Evolutionary conservation across 2,113 vertebrate genomes (phyloP).

Genomic region (Aspidoscelis tigris): DNA sequence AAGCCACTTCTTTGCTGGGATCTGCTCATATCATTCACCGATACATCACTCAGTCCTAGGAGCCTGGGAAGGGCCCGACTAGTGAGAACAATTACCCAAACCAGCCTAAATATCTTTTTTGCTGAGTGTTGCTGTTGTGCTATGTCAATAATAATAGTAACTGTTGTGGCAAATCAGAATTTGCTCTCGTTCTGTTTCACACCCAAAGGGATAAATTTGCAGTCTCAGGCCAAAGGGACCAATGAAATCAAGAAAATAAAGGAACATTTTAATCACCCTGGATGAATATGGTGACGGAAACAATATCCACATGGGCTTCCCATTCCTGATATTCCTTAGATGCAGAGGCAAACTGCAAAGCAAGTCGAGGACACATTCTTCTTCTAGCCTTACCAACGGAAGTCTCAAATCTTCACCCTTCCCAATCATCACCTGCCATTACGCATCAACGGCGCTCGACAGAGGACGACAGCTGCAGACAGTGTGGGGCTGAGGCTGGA

Average conservation of each 20-base stretch:
- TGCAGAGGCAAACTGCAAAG: conserved; percentile 1
- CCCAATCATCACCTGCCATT: conserved; percentile 56
- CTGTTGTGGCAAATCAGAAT: not conserved
- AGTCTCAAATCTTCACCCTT: conserved; percentile 49
- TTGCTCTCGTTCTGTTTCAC: too few relatives aligned
- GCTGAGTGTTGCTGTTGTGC: too few relatives aligned
- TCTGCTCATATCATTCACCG: too few relatives aligned
- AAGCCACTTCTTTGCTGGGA: too few relatives aligned
- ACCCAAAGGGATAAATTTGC: too few relatives aligned
- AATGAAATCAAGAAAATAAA: not conserved
- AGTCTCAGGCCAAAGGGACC: not conserved
- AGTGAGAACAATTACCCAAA: too few relatives aligned
- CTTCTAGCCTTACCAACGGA: conserved; percentile 46
- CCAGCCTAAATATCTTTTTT: too few relatives aligned
- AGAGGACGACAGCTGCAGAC: conserved; percentile 74
- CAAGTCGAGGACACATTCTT: conserved; percentile 36
- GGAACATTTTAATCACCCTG: not conserved
- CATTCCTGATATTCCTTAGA: not conserved
- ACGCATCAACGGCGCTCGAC: conserved; percentile 60
- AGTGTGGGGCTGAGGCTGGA: conserved; percentile 33
- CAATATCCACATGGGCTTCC: not conserved
- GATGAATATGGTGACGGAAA: not conserved
- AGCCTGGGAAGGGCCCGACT: not conserved
- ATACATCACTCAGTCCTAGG: not conserved
- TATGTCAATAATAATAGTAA: not conserved